phyloP scores from a whole-genome alignment of 2,888 invertebrate genomes.

The Sarcophaga caerulescens region DNA sequence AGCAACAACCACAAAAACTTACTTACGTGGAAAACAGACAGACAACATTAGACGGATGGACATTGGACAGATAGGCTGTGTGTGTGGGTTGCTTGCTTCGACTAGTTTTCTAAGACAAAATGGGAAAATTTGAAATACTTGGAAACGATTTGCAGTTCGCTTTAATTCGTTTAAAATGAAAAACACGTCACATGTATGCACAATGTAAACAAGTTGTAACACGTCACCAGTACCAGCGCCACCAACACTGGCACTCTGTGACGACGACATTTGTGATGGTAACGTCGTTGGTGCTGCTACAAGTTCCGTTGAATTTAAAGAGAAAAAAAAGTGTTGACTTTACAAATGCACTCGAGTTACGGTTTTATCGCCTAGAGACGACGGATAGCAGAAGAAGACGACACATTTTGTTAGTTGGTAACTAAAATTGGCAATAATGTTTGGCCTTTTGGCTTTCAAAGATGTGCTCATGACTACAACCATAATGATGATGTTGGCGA shows the following conservation, averaged over 20 bases:
- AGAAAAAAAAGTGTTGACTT: not conserved
- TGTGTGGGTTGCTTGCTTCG: not conserved
- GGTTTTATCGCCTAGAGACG: not conserved
- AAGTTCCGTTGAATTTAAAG: conserved; percentile 17
- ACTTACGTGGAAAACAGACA: too few species aligned
- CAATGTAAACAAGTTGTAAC: conserved; percentile 6
- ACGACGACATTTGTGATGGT: not conserved
- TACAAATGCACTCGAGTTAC: conserved; percentile 1
- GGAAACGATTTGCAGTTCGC: conserved; percentile 12
- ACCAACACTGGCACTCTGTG: not conserved
- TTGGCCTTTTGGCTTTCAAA: conserved; percentile 24
- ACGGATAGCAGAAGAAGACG: not conserved
- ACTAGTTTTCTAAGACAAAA: not conserved
- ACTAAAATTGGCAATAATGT: conserved; percentile 22
- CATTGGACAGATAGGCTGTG: not conserved
- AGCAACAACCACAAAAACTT: too few species aligned
- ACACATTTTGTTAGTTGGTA: not conserved
- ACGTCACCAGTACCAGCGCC: not conserved
- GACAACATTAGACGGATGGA: not conserved
- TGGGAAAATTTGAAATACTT: conserved; percentile 50
- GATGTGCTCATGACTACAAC: not conserved
- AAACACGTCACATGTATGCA: conserved; percentile 15
- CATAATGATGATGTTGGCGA: not conserved
- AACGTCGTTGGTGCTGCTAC: conserved; percentile 19
- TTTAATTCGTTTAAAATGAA: not conserved